Evolutionary conservation across 2,797 vertebrate species (phyloP), one percentile per base, ranked within the genome.

Genomic region (Threskiornis aethiopicus): DNA sequence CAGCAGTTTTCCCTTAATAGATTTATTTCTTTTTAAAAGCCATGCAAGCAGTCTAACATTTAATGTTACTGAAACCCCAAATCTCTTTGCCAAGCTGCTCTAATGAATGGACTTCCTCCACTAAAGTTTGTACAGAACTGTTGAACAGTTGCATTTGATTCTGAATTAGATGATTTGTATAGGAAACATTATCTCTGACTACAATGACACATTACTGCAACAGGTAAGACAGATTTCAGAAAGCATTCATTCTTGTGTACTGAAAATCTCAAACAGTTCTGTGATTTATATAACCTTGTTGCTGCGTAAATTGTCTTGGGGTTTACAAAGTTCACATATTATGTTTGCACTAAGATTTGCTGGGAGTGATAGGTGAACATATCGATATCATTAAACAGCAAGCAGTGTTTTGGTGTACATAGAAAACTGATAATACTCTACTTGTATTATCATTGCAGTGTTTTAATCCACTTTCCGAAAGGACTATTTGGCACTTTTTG

Each of bases 261-360:
- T 91, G 79, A 97, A 95, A 89, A 97, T 97, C 96, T 98, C 92
- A 88, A 95, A 59, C 90, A 86, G 95, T 96, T 96, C 92, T 97
- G 96, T 97, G 95, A 95, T 97, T 97, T 97, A 85, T 97, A 92
- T 96, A 97, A 97, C 75, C 69, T 96, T 87, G 81, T 98, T 97
- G 95, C 96, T 97, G 96, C 14, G 20, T 97, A 94, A 97, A 94
- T 98, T 98, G 91, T 97, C 96, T 97, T 97, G 96, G 96, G 96
- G 93, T 98, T 98, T 98, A 97, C 51, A 90, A 84, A 97, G 83
- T 96, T 97, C 96, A 96, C 86, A 78, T 96, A 86, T 96, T 98
- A 98, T 96, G 97, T 98, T 98, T 98, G 98, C 98, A 98, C 98
- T 98, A 98, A 98, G 93, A 96, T 98, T 98, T 98, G 92, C 97